Evolutionary conservation across 2,888 invertebrate species (phyloP), one percentile per base, ranked within the genome.

Genomic region (Eupithecia inturbata): DNA sequence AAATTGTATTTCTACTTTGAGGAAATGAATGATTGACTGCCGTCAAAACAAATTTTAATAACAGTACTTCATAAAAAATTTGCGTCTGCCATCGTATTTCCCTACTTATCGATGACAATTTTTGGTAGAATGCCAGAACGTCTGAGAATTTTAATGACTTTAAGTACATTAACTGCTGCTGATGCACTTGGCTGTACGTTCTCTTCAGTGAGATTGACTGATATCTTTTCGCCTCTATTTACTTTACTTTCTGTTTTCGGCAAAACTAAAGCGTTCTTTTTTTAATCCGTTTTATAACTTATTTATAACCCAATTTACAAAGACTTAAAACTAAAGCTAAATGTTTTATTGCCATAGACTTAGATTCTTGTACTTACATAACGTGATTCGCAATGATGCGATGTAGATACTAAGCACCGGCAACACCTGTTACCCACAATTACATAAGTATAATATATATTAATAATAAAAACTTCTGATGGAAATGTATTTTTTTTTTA

Each of bases 71-170:
- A 77, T 72, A 72, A 76, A 76, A 63, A 72, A 70, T 66, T 76
- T 67, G 76, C 73, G 78, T 76, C 77, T 71, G 68, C 76, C 77
- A 76, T 67, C 62, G 19, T 71, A 67, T 67, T 78, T 76, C 53
- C 60, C 71, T 68, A 69, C 73, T 71, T 78, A 82, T 82, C 79
- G 80, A 82, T 80, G 81, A 75, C 76, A 80, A 79, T 82, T 72
- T 83, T 86, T 87, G 87, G 87, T 83, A 72, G 73, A 80, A 81
- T 82, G 87, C 87, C 87, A 87, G 82, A 85, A 83, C 74, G 87
- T 87, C 87, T 87, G 87, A 80, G 86, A 84, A 87, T 87, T 84
- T 87, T 84, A 85, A 87, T 80, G 84, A 83, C 78, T 80, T 78
- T 76, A 72, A 77, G 75, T 79, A 79, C 53, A 36, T 76, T 67